phyloP scores from a whole-genome alignment of 2,888 invertebrate genomes.

The Cephus spinipes region DNA sequence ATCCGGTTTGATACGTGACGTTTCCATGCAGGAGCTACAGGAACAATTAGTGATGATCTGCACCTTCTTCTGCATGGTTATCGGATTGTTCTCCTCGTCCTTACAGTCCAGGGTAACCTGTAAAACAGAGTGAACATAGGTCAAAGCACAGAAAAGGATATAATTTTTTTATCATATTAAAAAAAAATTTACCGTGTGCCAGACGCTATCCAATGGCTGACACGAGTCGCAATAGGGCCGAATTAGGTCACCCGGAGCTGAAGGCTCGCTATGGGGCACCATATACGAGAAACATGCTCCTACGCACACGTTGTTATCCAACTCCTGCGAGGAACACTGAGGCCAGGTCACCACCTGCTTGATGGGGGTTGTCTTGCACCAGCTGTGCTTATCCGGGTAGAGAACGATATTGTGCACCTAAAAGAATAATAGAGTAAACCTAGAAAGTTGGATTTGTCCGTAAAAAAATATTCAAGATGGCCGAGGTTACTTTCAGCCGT shows the following conservation, averaged over 20 bases:
- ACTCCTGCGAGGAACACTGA: slow-evolving; percentile 73
- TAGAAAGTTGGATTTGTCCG: not conserved
- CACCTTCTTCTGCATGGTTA: slow-evolving; percentile 71
- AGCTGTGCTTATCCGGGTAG: slow-evolving; percentile 77
- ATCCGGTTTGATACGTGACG: slow-evolving; percentile 60
- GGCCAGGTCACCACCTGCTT: slow-evolving; percentile 77
- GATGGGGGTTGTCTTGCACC: slow-evolving; percentile 78
- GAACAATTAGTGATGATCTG: slow-evolving; percentile 77
- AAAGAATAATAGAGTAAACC: slow-evolving; percentile 19
- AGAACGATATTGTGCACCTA: slow-evolving; percentile 78
- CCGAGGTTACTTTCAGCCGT: not conserved
- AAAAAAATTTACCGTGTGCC: slow-evolving; percentile 70
- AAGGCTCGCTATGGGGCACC: slow-evolving; percentile 76
- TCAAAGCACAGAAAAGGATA: not conserved
- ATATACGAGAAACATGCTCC: slow-evolving; percentile 80
- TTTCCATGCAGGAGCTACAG: slow-evolving; percentile 73
- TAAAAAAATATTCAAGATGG: not conserved
- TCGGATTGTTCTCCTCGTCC: slow-evolving; percentile 68
- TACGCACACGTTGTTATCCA: slow-evolving; percentile 79
- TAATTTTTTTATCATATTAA: not conserved
- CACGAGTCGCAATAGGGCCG: slow-evolving; percentile 79
- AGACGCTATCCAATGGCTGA: slow-evolving; percentile 74
- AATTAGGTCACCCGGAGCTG: slow-evolving; percentile 74
- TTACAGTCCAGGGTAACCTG: slow-evolving; percentile 74
- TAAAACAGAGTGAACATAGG: slow-evolving; percentile 10